phyloP scores from a whole-genome alignment of 1,140 invertebrate genomes.

The Thalassaphorura encarpata region DNA sequence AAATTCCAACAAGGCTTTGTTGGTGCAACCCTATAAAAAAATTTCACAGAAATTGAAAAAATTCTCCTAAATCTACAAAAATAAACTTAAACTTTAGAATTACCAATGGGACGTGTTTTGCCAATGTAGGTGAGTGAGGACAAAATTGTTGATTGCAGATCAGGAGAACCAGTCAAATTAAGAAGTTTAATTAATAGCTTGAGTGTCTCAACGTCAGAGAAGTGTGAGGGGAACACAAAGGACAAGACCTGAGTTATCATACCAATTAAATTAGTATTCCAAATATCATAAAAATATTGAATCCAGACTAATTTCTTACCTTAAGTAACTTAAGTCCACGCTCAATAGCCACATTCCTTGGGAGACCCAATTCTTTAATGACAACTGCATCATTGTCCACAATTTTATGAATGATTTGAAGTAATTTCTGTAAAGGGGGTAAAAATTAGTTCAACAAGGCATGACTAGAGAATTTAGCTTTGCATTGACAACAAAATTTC shows the following conservation, averaged over 20 bases:
- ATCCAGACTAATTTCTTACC: constrained; percentile 10
- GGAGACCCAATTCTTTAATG: constrained; percentile 11
- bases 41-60: neutral
- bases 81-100: constrained; percentile 35
- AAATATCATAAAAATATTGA: neutral
- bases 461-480: neutral
- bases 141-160: constrained; percentile 66
- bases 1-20: constrained; percentile 53
- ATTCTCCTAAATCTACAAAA: neutral
- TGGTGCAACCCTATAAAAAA: constrained; percentile 36
- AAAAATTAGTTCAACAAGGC: no score
- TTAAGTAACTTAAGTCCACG: constrained; percentile 32
- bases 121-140: constrained; percentile 77
- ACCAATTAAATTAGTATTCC: neutral
- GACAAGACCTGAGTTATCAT: constrained; percentile 60
- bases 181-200: constrained; percentile 63
- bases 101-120: constrained; percentile 68
- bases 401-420: constrained; percentile 20
- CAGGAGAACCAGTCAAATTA: no score
- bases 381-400: constrained; percentile 11
- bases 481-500: neutral
- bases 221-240: constrained; percentile 85
- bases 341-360: constrained; percentile 22
- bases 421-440: constrained; percentile 28
- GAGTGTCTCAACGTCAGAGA: constrained; percentile 74